Conservation (phyloP, 2,797 vertebrate genomes). For the Chloroceryle inda region DNA sequence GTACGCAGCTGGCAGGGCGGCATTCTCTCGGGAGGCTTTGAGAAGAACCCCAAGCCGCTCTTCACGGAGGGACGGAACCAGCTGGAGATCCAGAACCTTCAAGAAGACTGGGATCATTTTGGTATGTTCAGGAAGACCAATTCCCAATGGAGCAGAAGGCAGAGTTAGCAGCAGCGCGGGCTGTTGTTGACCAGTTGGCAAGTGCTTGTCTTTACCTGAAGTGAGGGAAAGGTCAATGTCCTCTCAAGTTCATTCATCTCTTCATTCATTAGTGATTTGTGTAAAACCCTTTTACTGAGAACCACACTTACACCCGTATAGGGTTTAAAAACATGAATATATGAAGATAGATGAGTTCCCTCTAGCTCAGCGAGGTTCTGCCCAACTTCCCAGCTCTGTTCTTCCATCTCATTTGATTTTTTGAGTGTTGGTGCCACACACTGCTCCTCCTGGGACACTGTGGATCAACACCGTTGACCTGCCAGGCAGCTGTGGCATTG, state of each 20-base stretch:
- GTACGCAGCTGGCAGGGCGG: slow-evolving; percentile 94
- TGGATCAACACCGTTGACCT: neutral
- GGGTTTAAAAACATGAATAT: neutral
- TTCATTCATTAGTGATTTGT: neutral
- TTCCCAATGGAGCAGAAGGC: neutral
- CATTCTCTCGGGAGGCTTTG: slow-evolving; percentile 94
- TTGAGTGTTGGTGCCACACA: slow-evolving; percentile 42
- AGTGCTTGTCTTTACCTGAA: neutral
- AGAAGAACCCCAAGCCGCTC: slow-evolving; percentile 98
- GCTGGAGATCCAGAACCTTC: slow-evolving; percentile 95
- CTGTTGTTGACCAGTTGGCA: neutral
- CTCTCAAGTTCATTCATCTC: neutral
- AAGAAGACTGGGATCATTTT: slow-evolving; percentile 99
- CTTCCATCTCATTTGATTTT: neutral
- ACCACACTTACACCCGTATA: neutral
- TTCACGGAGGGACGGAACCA: slow-evolving; percentile 98
- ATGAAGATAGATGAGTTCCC: too few species aligned
- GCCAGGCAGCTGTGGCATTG: neutral
- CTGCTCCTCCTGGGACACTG: neutral
- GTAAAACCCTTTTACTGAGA: neutral
- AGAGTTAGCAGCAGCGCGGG: neutral
- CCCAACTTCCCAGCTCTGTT: neutral
- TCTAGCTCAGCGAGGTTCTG: neutral
- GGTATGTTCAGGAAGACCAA: slow-evolving; percentile 79
- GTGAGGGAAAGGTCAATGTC: accelerated